Conservation (phyloP, 2,113 vertebrate genomes). For the Dipodomys stephensi region DNA sequence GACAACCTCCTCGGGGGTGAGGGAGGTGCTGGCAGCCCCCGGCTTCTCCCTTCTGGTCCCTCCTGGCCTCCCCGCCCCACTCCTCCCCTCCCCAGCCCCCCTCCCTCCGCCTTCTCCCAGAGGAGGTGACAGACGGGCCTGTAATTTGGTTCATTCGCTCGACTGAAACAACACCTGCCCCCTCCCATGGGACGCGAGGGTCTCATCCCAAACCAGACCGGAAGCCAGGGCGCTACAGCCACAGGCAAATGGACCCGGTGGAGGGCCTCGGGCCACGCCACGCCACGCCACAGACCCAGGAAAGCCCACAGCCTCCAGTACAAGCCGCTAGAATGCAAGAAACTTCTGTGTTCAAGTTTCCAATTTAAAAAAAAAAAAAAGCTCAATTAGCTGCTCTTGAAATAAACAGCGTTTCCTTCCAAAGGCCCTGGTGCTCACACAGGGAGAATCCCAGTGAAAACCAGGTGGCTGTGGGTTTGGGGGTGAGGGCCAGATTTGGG, state of each 20-base stretch:
- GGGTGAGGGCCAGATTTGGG: no score
- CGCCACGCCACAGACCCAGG: neutral
- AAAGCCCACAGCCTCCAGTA: neutral
- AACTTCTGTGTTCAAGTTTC: conserved; percentile 68
- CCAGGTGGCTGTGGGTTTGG: no score
- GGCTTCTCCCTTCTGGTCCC: neutral
- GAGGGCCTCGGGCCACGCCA: neutral
- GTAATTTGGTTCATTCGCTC: conserved; percentile 99
- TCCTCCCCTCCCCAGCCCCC: conserved; percentile 60
- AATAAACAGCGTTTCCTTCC: conserved; percentile 71
- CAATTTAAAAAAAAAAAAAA: conserved; percentile 49
- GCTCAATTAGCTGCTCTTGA: conserved; percentile 39
- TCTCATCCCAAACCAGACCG: conserved; percentile 88
- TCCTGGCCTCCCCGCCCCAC: conserved; percentile 59
- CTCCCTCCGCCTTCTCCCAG: conserved; percentile 91
- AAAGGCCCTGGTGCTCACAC: neutral
- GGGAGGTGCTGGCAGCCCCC: conserved; percentile 21
- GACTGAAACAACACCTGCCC: conserved; percentile 99
- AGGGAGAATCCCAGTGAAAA: no score
- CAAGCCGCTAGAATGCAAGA: neutral
- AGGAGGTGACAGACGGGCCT: conserved; percentile 98
- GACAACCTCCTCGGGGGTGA: neutral
- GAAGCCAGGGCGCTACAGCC: conserved; percentile 88
- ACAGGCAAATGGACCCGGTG: conserved; percentile 81
- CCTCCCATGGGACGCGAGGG: conserved; percentile 93